Evolutionary conservation across 2,888 invertebrate species (phyloP).

Genomic region (Parascotia fuliginaria): DNA sequence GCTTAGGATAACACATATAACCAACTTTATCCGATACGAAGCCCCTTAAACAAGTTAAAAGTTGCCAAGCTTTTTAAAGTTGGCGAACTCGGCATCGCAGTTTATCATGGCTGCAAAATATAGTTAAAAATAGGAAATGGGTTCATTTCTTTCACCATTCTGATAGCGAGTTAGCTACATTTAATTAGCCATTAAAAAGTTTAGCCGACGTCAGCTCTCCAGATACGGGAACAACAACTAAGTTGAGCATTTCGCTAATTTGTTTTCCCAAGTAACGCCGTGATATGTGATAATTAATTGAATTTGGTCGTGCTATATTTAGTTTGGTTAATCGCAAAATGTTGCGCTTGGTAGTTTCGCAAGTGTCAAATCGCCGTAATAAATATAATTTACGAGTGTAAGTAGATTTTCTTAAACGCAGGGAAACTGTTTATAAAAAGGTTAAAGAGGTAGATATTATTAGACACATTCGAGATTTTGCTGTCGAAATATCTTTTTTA

Average conservation of each 20-base stretch:
- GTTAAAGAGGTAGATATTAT: too few species aligned
- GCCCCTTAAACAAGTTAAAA: not conserved
- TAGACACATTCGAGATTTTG: too few species aligned
- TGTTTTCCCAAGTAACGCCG: not conserved
- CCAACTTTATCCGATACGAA: constrained; percentile 3
- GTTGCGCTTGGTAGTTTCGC: not conserved
- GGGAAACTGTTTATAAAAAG: too few species aligned
- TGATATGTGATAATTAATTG: not conserved
- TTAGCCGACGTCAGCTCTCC: constrained; percentile 35
- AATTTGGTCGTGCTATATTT: not conserved
- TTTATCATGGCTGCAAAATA: constrained; percentile 31
- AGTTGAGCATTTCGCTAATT: constrained; percentile 13
- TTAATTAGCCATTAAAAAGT: constrained; percentile 71
- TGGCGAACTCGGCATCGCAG: constrained; percentile 2
- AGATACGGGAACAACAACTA: constrained; percentile 21
- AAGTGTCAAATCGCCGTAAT: too few species aligned
- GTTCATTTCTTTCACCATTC: constrained; percentile 24
- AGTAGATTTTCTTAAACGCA: too few species aligned
- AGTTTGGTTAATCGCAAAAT: not conserved
- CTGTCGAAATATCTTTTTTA: too few species aligned
- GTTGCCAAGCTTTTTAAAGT: constrained; percentile 10
- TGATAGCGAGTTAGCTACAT: constrained; percentile 46
- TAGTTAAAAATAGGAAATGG: constrained; percentile 55
- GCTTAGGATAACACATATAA: not conserved
- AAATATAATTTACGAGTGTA: too few species aligned